Evolutionary conservation across 2,888 invertebrate species (phyloP), one percentile per base, ranked within the genome.

Genomic region (Drosophila peninsularis): DNA sequence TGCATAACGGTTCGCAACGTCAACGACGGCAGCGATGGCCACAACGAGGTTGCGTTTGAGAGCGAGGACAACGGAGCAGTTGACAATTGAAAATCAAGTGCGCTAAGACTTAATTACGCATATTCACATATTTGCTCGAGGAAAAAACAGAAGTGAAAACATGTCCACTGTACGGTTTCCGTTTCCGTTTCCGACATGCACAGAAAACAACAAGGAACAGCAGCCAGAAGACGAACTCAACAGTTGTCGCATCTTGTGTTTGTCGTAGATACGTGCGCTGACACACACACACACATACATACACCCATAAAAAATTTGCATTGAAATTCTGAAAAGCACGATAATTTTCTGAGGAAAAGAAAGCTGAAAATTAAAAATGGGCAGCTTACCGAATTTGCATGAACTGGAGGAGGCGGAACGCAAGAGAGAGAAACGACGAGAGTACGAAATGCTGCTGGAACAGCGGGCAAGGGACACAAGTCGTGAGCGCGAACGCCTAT

Each of bases 351-450:
- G 19, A 37, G 57, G 11, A 24, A 36, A 27, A 24, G n/a, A 49
- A 21, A 42, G 21, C 6, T 7, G 3, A 55, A 21, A 7, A 44
- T 24, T 41, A 11, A 54, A 61, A 32, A 95, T 95, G 95, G 95
- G 95, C 58, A 95, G 95, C 82, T 90, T 95, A 84, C 95, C 95
- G 75, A 95, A 95, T 91, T 91, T 95, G 66, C 95, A 95, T 89
- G 94, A 95, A 86, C 92, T 95, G 87, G 94, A 94, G 75, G 88
- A 90, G 45, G 90, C 90, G 57, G 87, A 93, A 88, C 91, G 91
- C 62, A 90, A 88, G 73, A 90, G 91, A 13, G 92, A 91, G 66
- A 90, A 90, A 75, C 91, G 91, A 21, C 82, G 91, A 21, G 91
- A 91, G 61, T 89, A 90, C 54, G 91, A 91, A 42, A 77, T 90